Percentiles rank a stretch among this genome's conserved stretches.
phyloP scores from a whole-genome alignment of 2,113 vertebrate genomes.

The Pitta sordida region DNA sequence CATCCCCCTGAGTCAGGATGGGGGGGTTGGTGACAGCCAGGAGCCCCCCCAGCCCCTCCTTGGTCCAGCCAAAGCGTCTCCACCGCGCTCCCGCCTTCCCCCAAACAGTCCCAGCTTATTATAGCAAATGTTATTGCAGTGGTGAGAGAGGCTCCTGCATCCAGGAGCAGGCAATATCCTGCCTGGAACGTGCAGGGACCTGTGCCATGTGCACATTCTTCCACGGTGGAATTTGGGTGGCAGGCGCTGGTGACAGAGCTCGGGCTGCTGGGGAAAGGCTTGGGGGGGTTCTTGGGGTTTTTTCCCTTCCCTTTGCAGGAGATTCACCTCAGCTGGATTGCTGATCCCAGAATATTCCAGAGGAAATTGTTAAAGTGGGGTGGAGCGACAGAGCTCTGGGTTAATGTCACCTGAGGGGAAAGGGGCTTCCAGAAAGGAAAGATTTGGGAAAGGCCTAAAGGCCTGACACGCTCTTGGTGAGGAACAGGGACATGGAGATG shows the following conservation, averaged over 20 bases:
- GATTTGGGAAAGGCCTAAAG: not conserved
- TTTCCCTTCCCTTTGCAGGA: not conserved
- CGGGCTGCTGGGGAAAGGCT: fast-evolving
- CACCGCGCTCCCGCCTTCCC: not conserved
- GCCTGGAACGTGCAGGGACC: conserved; percentile 53
- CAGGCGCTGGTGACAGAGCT: not conserved
- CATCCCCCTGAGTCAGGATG: fast-evolving
- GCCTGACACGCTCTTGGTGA: not conserved
- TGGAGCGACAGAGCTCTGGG: not conserved
- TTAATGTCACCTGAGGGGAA: not conserved
- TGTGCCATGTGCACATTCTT: conserved; percentile 8
- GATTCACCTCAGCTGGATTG: not conserved
- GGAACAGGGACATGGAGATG: fast-evolving
- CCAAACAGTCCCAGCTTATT: not conserved
- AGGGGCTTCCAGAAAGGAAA: conserved; percentile 4
- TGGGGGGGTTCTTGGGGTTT: not conserved
- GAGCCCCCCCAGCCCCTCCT: not conserved
- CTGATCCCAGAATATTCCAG: not conserved
- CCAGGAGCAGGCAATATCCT: conserved; percentile 52
- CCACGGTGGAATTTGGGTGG: not conserved
- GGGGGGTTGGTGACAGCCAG: not conserved
- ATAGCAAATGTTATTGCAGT: not conserved
- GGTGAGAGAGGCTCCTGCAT: not conserved
- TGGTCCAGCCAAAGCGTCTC: not conserved
- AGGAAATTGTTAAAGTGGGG: conserved; percentile 17